phyloP scores from a whole-genome alignment of 35 echinoderm and acorn worm species.

The Heliocidaris tuberculata region DNA sequence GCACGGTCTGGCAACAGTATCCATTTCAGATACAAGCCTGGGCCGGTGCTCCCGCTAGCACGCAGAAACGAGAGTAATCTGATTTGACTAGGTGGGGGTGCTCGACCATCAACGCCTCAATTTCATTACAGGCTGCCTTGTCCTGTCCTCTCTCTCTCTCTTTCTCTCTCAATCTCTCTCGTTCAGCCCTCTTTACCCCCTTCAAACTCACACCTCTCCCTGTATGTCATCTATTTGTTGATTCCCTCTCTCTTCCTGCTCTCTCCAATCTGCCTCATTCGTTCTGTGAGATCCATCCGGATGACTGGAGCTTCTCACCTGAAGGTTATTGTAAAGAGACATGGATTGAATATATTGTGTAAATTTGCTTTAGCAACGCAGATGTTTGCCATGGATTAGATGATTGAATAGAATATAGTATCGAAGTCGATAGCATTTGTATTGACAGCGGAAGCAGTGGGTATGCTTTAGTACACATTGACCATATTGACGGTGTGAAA shows the following conservation, averaged over 20 bases:
- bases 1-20: neutral
- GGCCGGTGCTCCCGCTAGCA: neutral
- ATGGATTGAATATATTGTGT: neutral
- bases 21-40: neutral
- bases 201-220: neutral
- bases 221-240: neutral
- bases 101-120: neutral
- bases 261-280: neutral
- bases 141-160: neutral
- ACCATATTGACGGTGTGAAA: neutral
- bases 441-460: neutral
- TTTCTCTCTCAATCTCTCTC: neutral
- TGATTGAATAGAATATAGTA: neutral
- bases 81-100: neutral
- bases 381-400: neutral
- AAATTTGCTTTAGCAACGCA: neutral
- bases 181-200: neutral
- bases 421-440: neutral
- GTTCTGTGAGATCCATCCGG: neutral
- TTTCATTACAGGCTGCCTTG: neutral
- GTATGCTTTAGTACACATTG: neutral
- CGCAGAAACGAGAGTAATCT: slow-evolving; percentile 1
- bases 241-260: neutral
- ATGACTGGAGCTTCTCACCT: neutral
- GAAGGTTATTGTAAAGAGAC: neutral